Conservation (phyloP, 2,888 invertebrate genomes). For the Beris chalybata region DNA sequence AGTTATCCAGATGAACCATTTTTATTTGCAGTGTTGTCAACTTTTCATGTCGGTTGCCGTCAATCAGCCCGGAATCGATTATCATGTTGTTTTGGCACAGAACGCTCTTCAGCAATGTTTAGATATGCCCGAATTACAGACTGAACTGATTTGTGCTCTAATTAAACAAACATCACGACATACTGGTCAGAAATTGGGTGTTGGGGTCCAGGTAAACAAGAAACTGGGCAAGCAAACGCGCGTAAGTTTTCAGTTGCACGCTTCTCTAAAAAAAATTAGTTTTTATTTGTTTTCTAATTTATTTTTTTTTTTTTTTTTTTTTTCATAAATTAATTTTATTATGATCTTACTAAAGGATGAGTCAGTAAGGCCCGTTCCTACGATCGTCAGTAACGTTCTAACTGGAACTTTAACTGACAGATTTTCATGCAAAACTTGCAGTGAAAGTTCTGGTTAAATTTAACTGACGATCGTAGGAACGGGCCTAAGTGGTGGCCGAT, state of each 20-base stretch:
- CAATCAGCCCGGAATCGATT: slow-evolving; percentile 94
- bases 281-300: slow-evolving; percentile 15
- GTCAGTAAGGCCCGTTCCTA: no score
- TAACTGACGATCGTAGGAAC: no score
- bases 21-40: slow-evolving; percentile 76
- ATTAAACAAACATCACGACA: slow-evolving; percentile 91
- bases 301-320: no score
- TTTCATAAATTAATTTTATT: slow-evolving; percentile 3
- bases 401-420: no score
- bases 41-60: slow-evolving; percentile 95
- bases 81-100: slow-evolving; percentile 96
- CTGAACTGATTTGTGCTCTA: slow-evolving; percentile 89
- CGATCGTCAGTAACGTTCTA: no score
- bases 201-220: slow-evolving; percentile 83
- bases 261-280: slow-evolving; percentile 44
- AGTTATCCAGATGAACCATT: slow-evolving; percentile 10
- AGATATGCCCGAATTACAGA: slow-evolving; percentile 85
- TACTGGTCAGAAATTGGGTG: slow-evolving; percentile 77
- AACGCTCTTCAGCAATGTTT: slow-evolving; percentile 92
- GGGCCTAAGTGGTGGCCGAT: no score
- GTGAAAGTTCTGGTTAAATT: no score
- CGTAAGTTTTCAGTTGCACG: slow-evolving; percentile 68
- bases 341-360: no score
- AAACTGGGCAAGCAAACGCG: slow-evolving; percentile 64
- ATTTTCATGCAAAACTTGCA: no score